Base-by-base conservation (phyloP, 2,888 invertebrate species). In the Arrhopalites spinosus region DNA sequence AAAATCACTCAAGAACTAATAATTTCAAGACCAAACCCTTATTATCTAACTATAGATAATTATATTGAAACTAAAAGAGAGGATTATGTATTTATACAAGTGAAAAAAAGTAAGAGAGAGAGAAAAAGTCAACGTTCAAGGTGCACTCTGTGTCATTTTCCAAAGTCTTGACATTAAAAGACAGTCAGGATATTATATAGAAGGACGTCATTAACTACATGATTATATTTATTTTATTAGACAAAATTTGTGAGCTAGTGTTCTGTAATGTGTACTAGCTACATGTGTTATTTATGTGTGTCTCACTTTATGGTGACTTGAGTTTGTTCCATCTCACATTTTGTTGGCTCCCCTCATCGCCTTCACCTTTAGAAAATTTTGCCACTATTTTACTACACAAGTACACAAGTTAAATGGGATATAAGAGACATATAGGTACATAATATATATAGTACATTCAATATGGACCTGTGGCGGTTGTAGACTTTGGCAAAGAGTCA, bases 81-180 rank as follows among this genome's bases (percentile, higher is more conserved):
- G 56, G 1, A 1, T 13, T 20, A 20, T 5, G 20, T 23, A 59
- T 13, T 25, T 15, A 59, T 47, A 15, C 15, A 15, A 23, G 5
- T 36, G 13, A 43, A n/a, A n/a, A 27, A 61, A 27, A 23, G 29
- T 29, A 15, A 64, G 64, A 64, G 27, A 64, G 64, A 20, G 66
- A 45, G 66, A 43, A 61, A 59, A 25, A 61, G 59, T 72, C 72
- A 72, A 63, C 63, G 72, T 72, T 72, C 72, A 72, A 50, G 63
- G 72, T 72, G 47, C 50, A 72, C 72, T 36, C 45, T 66, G 45
- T 61, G 29, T 72, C 23, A 50, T 20, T 30, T 64, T 59, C 25
- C 59, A 36, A 7, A 7, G 36, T 7, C 36, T 36, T 45, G 43
- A 66, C 66, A 66, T 66, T 25, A n/a, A 3, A 5, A 61, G 3